phyloP scores from a whole-genome alignment of 2,888 invertebrate species.

The Teleiodes luculella region DNA sequence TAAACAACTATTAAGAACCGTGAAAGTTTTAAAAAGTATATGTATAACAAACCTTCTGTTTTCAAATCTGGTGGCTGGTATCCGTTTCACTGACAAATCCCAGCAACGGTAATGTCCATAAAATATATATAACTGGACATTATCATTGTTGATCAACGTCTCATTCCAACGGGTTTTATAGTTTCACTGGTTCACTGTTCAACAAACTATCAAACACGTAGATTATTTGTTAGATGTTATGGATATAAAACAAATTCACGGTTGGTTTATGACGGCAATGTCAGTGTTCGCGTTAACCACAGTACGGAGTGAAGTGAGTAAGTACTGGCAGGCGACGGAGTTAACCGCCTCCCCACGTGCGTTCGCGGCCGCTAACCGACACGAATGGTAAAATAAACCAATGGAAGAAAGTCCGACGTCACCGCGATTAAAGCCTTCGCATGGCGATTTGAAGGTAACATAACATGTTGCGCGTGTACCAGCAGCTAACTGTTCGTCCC shows the following conservation, averaged over 20 bases:
- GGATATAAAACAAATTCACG: slow-evolving; percentile 52
- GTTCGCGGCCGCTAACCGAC: slow-evolving; percentile 51
- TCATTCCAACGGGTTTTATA: slow-evolving; percentile 49
- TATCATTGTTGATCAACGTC: slow-evolving; percentile 47
- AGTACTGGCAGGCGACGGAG: not conserved
- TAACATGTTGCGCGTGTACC: slow-evolving; percentile 50
- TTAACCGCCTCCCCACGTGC: slow-evolving; percentile 43
- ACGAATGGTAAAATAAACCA: slow-evolving; percentile 64
- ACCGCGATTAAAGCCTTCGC: slow-evolving; percentile 60
- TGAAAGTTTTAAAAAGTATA: no score
- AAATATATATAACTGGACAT: slow-evolving; percentile 58
- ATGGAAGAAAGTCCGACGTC: slow-evolving; percentile 69
- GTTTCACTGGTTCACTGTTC: slow-evolving; percentile 43
- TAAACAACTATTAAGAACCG: no score
- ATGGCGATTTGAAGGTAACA: slow-evolving; percentile 53
- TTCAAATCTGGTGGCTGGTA: not conserved
- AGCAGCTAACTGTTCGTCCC: slow-evolving; percentile 42
- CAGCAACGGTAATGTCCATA: slow-evolving; percentile 31
- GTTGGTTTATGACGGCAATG: slow-evolving; percentile 47
- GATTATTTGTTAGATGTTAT: slow-evolving; percentile 36
- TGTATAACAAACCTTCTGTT: slow-evolving; percentile 18
- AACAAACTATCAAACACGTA: slow-evolving; percentile 37
- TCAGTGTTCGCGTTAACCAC: slow-evolving; percentile 27
- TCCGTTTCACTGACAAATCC: slow-evolving; percentile 32
- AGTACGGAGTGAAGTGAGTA: slow-evolving; percentile 18